These are phyloP conservation scores for Carcharodon carcharias DNA, from an alignment of 2,797 vertebrate species.

Conservation along the genomic window DNA sequence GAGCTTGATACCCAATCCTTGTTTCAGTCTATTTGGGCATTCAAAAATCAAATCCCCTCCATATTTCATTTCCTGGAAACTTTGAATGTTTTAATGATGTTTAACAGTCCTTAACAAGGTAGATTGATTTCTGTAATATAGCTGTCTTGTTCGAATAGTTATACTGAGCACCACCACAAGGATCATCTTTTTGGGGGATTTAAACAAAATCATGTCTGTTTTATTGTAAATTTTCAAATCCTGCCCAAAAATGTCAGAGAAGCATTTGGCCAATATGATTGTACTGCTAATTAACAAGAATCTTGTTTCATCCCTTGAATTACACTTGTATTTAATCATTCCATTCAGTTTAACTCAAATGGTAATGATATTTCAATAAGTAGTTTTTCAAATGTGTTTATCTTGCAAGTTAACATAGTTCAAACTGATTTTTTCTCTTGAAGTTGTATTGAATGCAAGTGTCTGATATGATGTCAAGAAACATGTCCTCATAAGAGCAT, in stretches of 20 bases:
- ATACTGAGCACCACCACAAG: neutral
- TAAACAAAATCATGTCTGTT: neutral
- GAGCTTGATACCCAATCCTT: neutral
- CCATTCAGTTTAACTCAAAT: neutral
- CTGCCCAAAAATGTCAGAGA: neutral
- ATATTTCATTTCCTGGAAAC: neutral
- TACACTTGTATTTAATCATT: neutral
- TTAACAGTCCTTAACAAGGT: neutral
- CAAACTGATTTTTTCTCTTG: neutral
- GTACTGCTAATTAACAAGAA: neutral
- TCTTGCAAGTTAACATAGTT: conserved; percentile 16
- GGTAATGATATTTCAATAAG: conserved; percentile 1
- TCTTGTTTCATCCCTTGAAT: neutral
- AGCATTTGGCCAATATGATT: neutral
- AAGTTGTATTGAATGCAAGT: conserved; percentile 13
- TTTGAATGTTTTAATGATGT: neutral
- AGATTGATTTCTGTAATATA: neutral
- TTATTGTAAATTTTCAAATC: neutral
- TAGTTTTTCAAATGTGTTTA: neutral
- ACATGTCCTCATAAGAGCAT: conserved; percentile 28
- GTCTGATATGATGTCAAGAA: neutral
- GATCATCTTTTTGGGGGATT: neutral
- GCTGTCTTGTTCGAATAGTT: neutral
- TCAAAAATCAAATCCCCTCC: neutral
- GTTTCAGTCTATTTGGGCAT: neutral